Base-by-base conservation (phyloP, 2,113 vertebrate genomes). In the Scophthalmus maximus region DNA sequence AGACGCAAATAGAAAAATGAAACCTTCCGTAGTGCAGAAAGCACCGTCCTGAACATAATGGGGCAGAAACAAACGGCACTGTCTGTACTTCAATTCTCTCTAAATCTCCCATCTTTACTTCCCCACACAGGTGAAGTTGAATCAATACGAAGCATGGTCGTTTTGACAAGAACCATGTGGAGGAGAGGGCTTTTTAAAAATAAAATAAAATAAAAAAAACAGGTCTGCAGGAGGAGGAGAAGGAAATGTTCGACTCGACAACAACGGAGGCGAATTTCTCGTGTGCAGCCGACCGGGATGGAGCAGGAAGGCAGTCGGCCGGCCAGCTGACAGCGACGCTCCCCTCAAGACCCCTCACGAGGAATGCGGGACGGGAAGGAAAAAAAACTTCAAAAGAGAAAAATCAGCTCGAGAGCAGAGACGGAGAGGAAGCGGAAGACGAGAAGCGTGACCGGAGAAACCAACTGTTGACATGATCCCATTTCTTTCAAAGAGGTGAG, bases 271-370 rank as follows among this genome's bases (percentile, higher is more conserved):
- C n/a, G 61, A 25, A 81, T 83, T 61, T 79, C 68, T 78, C 62
- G 6, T 46, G 82, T 78, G 78, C 75, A 76, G 46, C 42, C 12
- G 66, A 85, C 75, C 80, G 79, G 62, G 22, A 76, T 51, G n/a
- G n/a, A n/a, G n/a, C n/a, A 53, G 67, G 40, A 65, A 68, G 71
- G 58, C 63, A 25, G 76, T 14, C 30, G 18, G 56, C n/a, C 68
- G 6, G 53, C 25, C 58, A 38, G 58, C 76, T 82, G 82, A 84
- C 76, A 64, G 71, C 23, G 0, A 27, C 40, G 38, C 62, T 61
- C 57, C 66, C 40, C 23, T 34, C 34, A 58, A 73, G 59, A 86
- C 40, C 71, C 65, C 63, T n/a, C 18, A 18, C n/a, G 51, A 80
- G 78, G 76, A 86, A 78, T 58, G 61, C 20, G 2, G 56, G 51